Evolutionary conservation across 2,113 vertebrate species (phyloP), one percentile per base, ranked within the genome.

Genomic region (Odontophorus gujanensis): DNA sequence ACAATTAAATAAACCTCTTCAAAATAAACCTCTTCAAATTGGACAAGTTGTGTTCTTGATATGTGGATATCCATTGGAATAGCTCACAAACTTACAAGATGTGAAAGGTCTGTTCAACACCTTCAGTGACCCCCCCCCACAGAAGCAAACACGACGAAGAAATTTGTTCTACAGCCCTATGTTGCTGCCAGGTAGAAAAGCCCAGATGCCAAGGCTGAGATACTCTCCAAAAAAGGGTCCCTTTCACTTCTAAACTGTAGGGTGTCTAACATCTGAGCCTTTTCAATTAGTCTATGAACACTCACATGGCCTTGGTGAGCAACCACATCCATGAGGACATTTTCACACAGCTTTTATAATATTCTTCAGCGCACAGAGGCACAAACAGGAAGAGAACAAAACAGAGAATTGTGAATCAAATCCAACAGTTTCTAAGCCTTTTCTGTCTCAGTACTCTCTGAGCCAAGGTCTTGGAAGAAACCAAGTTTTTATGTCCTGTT

Each of bases 231-330:
- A 62, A 16, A 74, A 66, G 89, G 28, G 28, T 1, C 9, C 4
- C 6, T 15, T 67, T 53, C 38, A 25, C 17, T 43, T 32, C 45
- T 81, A n/a, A 81, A 50, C 13, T 72, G 8, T 34, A 71, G 48
- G 80, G 0, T 0, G 0, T 40, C 43, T 68, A 24, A 50, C 13
- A 80, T 24, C 2, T 1, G 3, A 6, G 11, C 47, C 28, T 68
- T 87, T 45, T 51, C 76, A 25, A 38, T 61, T 22, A 59, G n/a
- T 28, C 13, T 61, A 13, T 16, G 59, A 36, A 9, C 34, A 61
- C 34, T 34, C 58, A 36, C 58, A 9, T 38, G 34, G 34, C 34
- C 34, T 36, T 22, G 15, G 25, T 30, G 26, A 55, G 26, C 51
- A 55, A 16, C 13, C 20, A 14, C 48, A 22, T 16, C 28, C 42